Evolutionary conservation across 2,113 vertebrate genomes (phyloP).

Genomic region (Silurus glanis): DNA sequence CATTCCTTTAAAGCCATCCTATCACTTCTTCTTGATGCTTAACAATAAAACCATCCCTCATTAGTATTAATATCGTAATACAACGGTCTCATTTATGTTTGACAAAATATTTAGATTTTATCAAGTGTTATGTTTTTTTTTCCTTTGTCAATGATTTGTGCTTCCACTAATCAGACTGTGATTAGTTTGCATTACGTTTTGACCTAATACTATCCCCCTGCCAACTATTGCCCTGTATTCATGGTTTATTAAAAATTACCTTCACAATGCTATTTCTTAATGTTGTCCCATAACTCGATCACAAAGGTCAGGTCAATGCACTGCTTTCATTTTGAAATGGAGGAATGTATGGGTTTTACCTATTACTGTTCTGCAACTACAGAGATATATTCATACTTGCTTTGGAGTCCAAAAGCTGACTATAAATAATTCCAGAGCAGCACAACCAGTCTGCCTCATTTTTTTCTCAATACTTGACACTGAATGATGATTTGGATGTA

Average conservation of each 20-base stretch:
- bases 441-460: background rate
- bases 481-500: slow-evolving; percentile 21
- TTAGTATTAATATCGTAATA: background rate
- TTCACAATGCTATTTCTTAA: background rate
- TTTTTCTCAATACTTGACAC: background rate
- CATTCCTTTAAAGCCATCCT: background rate
- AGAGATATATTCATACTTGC: background rate
- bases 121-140: too few species aligned
- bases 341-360: background rate
- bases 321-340: background rate
- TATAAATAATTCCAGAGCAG: background rate
- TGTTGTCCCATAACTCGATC: background rate
- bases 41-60: background rate
- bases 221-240: background rate
- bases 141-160: background rate
- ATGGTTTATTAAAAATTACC: background rate
- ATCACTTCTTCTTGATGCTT: background rate
- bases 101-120: background rate
- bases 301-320: background rate
- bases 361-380: background rate
- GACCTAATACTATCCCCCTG: background rate
- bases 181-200: slow-evolving; percentile 4
- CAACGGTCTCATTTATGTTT: background rate
- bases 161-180: background rate
- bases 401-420: background rate